Conservation (phyloP, 2,797 vertebrate species). For the Anguilla pacifica region DNA sequence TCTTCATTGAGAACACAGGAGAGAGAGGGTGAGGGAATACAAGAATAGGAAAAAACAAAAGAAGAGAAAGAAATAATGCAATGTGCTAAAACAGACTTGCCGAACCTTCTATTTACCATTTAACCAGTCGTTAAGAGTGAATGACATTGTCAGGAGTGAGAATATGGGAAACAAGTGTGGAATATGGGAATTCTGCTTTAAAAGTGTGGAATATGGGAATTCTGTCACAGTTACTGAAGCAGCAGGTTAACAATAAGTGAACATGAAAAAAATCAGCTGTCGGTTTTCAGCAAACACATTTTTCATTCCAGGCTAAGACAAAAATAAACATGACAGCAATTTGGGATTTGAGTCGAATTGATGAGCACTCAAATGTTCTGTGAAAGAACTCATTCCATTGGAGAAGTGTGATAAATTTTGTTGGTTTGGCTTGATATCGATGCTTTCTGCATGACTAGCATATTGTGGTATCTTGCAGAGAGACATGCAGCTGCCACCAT, state of each 20-base stretch:
- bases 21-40: background rate
- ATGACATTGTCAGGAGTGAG: background rate
- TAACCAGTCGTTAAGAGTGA: background rate
- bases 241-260: background rate
- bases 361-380: constrained; percentile 6
- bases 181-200: background rate
- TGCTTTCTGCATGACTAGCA: background rate
- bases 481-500: constrained; percentile 13
- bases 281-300: background rate
- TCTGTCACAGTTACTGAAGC: background rate
- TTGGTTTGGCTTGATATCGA: background rate
- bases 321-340: constrained; percentile 3
- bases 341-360: background rate
- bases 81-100: constrained; percentile 29
- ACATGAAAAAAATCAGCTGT: constrained; percentile 5
- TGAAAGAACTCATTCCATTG: background rate
- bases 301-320: constrained; percentile 1
- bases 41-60: too few relatives aligned
- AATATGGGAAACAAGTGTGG: background rate
- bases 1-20: background rate
- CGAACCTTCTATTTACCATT: background rate
- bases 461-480: constrained; percentile 8
- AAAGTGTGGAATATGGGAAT: background rate
- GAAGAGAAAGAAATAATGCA: background rate
- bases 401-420: constrained; percentile 3